A percentile compares a stretch with the other conserved stretches of the same genome.
phyloP scores from a whole-genome alignment of 1,140 invertebrate species.

The Pteromalus puparum region DNA sequence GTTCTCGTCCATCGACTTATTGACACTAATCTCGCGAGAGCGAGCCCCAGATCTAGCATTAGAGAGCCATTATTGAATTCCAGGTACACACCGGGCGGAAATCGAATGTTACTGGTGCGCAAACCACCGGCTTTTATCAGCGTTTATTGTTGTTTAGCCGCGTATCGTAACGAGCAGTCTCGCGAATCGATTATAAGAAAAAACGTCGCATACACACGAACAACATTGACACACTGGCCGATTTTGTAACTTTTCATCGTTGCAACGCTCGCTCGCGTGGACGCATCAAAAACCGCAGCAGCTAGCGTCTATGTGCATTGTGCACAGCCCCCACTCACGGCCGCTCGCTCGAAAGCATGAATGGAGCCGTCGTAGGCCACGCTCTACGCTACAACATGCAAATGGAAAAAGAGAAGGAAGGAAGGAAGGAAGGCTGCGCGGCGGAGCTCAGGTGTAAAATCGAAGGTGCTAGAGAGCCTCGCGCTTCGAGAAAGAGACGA shows the following conservation, averaged over 20 bases:
- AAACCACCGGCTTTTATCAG: neutral
- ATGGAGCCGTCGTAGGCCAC: conserved; percentile 17
- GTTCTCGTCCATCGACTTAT: neutral
- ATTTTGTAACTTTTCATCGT: conserved; percentile 10
- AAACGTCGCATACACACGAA: neutral
- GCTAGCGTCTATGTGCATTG: too few relatives aligned
- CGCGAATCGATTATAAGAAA: neutral
- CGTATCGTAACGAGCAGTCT: neutral
- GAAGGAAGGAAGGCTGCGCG: neutral
- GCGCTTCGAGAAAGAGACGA: conserved; percentile 25
- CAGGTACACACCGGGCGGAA: neutral
- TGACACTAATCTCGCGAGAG: conserved; percentile 24
- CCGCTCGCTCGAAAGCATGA: neutral
- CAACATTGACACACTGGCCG: conserved; percentile 20
- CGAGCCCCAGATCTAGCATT: neutral
- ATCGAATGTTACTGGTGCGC: neutral
- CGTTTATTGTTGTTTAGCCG: neutral
- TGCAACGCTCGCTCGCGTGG: neutral
- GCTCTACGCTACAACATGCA: neutral
- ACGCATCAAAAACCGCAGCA: neutral
- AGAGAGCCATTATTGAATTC: conserved; percentile 20
- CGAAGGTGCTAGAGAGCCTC: conserved; percentile 1
- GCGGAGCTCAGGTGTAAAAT: conserved; percentile 21
- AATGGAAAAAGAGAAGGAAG: conserved; percentile 13
- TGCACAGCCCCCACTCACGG: neutral